Evolutionary conservation across 2,888 invertebrate species (phyloP), one percentile per base, ranked within the genome.

Genomic region (Acheta domesticus): DNA sequence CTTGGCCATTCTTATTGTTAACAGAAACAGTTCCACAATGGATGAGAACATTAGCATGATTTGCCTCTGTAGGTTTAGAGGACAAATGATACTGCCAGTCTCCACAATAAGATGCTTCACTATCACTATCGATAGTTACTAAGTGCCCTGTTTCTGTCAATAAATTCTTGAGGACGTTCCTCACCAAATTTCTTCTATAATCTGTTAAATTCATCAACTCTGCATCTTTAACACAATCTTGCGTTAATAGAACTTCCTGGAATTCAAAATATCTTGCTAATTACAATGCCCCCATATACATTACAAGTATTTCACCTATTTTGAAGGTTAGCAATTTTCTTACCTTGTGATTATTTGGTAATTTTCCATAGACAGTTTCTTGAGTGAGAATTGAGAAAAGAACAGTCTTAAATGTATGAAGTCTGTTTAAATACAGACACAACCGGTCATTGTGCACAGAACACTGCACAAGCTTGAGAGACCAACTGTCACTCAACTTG

Each of bases 11-110:
- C n/a, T 87, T 87, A 80, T 87, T 86, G 11, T 87, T 85, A 88
- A 91, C 92, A 49, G 91, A 85, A 2, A 93, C 92, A 49, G 90
- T 87, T 2, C 92, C 93, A 86, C 92, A 92, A 11, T 90, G 82
- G 73, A 89, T 83, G 50, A 85, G 83, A 76, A 82, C 83, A 75
- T 83, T 83, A 36, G 12, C 83, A 82, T 80, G 82, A 81, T n/a
- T 84, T 81, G 76, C 83, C 84, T 86, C 85, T 79, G 86, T 83
- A 16, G 89, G 89, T 83, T 89, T 91, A 77, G 85, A 84, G 2
- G 87, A 86, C 74, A 88, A 85, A 76, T 86, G 81, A 79, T 85
- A 85, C 49, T 81, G 83, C 21, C 87, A 81, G 83, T 86, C 86
- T 84, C 86, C 87, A 11, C 86, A 82, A 82, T 86, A 84, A 62